phyloP scores from a whole-genome alignment of 2,113 vertebrate species.

The Urocynchramus pylzowi region DNA sequence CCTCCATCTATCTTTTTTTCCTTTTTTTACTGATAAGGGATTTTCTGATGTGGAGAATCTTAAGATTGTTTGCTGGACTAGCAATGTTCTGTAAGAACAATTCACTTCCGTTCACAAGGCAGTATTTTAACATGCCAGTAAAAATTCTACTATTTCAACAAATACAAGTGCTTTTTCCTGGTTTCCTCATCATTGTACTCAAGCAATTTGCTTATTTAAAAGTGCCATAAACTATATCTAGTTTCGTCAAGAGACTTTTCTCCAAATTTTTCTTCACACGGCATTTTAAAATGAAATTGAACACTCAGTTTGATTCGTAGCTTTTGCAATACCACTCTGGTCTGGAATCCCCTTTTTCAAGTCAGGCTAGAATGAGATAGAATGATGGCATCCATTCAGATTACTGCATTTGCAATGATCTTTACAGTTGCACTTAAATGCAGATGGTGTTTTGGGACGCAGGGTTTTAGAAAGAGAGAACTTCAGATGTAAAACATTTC shows the following conservation, averaged over 20 bases:
- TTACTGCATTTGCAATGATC: not conserved
- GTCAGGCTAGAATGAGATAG: not conserved
- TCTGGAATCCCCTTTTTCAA: not conserved
- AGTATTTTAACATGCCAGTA: not conserved
- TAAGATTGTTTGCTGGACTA: not conserved
- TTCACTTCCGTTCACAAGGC: not conserved
- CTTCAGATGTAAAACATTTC: not conserved
- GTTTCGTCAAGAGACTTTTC: not conserved
- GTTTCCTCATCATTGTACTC: not conserved
- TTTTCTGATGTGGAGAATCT: not conserved
- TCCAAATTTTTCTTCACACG: not conserved
- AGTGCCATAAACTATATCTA: not conserved
- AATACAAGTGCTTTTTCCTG: not conserved
- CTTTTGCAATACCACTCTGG: not conserved
- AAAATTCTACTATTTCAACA: not conserved
- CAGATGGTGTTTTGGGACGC: not conserved
- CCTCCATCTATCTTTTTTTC: not conserved
- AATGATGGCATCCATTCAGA: not conserved
- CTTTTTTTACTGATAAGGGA: not conserved
- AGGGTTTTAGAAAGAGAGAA: not conserved
- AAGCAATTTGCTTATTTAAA: not conserved
- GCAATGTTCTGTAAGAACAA: not conserved
- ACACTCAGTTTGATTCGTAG: not conserved
- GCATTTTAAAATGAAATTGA: not conserved
- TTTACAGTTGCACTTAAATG: not conserved